Base-by-base conservation (phyloP, 1,140 invertebrate species). In the Neodiprion lecontei region DNA sequence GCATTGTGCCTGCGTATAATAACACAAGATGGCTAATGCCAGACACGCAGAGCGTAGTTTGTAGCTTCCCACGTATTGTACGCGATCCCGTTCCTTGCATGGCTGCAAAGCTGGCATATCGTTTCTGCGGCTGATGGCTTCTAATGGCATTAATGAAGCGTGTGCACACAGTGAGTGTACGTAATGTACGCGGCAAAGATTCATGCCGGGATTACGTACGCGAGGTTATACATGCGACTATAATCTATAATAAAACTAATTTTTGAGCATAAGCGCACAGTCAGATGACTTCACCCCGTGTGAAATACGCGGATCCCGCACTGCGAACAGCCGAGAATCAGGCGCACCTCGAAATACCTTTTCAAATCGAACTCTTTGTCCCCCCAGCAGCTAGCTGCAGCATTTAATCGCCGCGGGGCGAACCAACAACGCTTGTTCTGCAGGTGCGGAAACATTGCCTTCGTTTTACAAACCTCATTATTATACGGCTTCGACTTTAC, bases 221-320 rank as follows among this genome's bases (percentile, higher is more conserved):
- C 5, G 1, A 40, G 28, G 28, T 40, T 40, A 40, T 40, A 40
- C 28, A 40, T 40, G 28, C 28, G 28, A 40, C 28, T 40, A 40
- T 40, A 40, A 40, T 40, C 28, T 79, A 85, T 85, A 88, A 88
- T 84, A 85, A 86, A 79, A 85, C 86, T 88, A 88, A 88, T 88
- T 88, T 87, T 87, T 88, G 86, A 88, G 86, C 87, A 88, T 88
- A 87, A 87, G 80, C 79, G 77, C 85, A 88, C 86, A 88, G 84
- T 88, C 83, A 85, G 82, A 12, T 61, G 53, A 61, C 77, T 88
- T 88, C 86, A 88, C 87, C 87, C 85, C 87, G 87, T 88, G 87
- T 87, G 87, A 88, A 87, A 40, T 40, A 40, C 28, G 2, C 28
- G 2, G 28, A 40, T 40, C 28, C 28, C 1, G 28, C 85, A 66